Percentiles rank a stretch among this genome's conserved stretches.
Conservation (phyloP, 2,888 invertebrate genomes). For the Sturmia bella region DNA sequence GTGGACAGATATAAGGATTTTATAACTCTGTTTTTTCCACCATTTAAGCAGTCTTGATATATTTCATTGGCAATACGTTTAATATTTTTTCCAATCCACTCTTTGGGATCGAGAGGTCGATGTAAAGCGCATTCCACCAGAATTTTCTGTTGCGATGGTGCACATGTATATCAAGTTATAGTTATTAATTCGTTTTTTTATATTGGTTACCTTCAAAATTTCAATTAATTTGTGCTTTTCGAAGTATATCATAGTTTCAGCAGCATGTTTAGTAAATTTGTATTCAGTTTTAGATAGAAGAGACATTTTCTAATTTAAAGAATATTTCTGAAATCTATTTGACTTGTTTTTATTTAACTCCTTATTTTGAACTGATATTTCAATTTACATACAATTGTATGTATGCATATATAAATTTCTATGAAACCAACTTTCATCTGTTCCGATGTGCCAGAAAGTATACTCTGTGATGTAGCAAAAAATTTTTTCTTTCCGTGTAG, state of each 20-base stretch:
- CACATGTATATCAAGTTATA: not conserved
- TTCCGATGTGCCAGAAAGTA: no score
- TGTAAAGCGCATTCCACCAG: constrained; percentile 73
- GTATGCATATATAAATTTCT: no score
- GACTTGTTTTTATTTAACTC: no score
- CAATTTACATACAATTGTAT: not conserved
- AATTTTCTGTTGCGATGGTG: constrained; percentile 69
- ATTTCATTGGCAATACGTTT: constrained; percentile 74
- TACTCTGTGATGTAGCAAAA: no score
- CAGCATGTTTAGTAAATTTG: constrained; percentile 74
- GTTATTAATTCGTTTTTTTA: not conserved
- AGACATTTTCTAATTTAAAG: constrained; percentile 70
- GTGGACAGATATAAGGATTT: constrained; percentile 73
- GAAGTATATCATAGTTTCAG: constrained; percentile 77
- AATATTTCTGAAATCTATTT: not conserved
- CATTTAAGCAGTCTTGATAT: constrained; percentile 73
- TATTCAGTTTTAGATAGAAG: constrained; percentile 71
- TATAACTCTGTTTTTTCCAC: constrained; percentile 65
- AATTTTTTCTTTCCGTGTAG: no score
- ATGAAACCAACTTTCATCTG: no score
- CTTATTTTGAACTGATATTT: no score
- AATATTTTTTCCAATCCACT: constrained; percentile 76
- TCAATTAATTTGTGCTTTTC: constrained; percentile 79
- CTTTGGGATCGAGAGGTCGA: constrained; percentile 72
- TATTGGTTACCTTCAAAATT: constrained; percentile 73